These are phyloP conservation scores for Drosophila villosipedis DNA, from an alignment of 2,888 invertebrate species.

Conservation along the genomic window DNA sequence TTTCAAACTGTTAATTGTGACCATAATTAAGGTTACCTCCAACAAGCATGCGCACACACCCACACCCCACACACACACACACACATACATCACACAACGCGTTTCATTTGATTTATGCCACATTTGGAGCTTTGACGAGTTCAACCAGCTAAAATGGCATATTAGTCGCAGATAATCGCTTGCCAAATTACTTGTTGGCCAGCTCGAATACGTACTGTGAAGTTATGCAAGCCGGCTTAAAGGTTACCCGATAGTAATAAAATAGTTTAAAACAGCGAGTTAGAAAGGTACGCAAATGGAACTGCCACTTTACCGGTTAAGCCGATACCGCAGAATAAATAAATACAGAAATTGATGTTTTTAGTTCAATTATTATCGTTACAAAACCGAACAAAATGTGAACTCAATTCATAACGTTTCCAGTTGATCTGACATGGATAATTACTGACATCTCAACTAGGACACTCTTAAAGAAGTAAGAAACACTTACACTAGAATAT, in stretches of 20 bases:
- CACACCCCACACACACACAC: neutral
- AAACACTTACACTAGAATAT: neutral
- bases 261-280: neutral
- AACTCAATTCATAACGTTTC: neutral
- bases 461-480: neutral
- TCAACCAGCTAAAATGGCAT: neutral
- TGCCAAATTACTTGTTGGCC: neutral
- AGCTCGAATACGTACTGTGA: neutral
- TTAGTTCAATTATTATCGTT: neutral
- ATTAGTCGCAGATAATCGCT: neutral
- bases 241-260: neutral
- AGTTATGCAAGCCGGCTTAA: neutral
- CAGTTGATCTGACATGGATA: neutral
- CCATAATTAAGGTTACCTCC: conserved; percentile 77
- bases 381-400: neutral
- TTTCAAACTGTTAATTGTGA: conserved; percentile 75
- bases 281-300: neutral
- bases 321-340: neutral
- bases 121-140: conserved; percentile 1
- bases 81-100: conserved; percentile 16
- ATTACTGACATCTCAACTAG: neutral
- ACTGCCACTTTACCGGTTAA: neutral
- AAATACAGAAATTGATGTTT: neutral
- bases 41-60: conserved; percentile 35
- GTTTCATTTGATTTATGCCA: conserved; percentile 35